phyloP scores from a whole-genome alignment of 2,888 invertebrate genomes.

The Stenoptilia bipunctidactyla region DNA sequence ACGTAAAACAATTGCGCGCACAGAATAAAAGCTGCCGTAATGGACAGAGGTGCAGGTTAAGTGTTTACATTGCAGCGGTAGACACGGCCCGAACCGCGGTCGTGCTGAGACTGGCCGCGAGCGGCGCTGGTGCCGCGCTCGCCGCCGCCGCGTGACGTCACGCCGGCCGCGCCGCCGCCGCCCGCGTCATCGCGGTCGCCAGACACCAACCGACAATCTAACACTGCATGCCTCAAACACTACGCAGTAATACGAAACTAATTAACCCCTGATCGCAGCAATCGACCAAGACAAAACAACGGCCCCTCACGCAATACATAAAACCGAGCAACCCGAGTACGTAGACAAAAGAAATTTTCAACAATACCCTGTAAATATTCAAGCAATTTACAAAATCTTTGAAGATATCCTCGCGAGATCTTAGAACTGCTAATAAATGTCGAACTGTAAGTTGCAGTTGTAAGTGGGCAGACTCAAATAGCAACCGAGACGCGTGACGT shows the following conservation, averaged over 20 bases:
- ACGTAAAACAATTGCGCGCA: slow-evolving; percentile 39
- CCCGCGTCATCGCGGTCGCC: slow-evolving; percentile 23
- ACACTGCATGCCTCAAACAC: background rate
- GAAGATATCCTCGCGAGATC: background rate
- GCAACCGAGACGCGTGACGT: slow-evolving; percentile 13
- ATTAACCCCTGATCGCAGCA: background rate
- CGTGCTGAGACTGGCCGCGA: slow-evolving; percentile 53
- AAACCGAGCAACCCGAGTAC: background rate
- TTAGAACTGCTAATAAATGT: background rate
- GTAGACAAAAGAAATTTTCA: too few species aligned
- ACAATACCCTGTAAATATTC: too few species aligned
- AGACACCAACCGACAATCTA: slow-evolving; percentile 19
- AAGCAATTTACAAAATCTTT: too few species aligned
- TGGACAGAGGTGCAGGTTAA: slow-evolving; percentile 56
- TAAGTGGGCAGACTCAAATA: slow-evolving; percentile 23
- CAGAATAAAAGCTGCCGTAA: slow-evolving; percentile 58
- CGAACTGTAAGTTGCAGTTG: slow-evolving; percentile 11
- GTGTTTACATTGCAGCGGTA: slow-evolving; percentile 68
- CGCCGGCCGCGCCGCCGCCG: slow-evolving; percentile 19
- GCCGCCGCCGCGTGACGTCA: slow-evolving; percentile 14
- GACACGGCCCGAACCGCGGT: slow-evolving; percentile 64
- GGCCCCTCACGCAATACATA: slow-evolving; percentile 16
- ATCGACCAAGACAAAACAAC: slow-evolving; percentile 1
- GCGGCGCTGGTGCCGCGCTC: slow-evolving; percentile 14
- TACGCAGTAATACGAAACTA: background rate